Conservation (phyloP, 2,113 vertebrate species). For the Morone chrysops region DNA sequence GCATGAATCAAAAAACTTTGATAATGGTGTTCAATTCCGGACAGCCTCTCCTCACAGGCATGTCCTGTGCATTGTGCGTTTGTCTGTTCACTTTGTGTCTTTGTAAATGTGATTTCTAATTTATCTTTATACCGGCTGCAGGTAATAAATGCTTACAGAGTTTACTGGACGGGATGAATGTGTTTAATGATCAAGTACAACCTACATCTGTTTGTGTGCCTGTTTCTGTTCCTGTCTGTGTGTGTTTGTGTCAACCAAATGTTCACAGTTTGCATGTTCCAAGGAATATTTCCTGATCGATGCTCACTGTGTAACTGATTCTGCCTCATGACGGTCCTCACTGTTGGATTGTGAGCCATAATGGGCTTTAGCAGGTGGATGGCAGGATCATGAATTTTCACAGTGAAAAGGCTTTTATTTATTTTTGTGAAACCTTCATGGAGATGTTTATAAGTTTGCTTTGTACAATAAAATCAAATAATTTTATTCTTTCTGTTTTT, state of each 20-base stretch:
- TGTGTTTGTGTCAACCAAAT: conserved; percentile 30
- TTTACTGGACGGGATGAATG: conserved; percentile 19
- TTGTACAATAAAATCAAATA: not conserved
- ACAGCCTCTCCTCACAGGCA: not conserved
- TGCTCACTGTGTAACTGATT: conserved; percentile 25
- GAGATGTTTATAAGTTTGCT: not conserved
- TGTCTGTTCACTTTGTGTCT: not conserved
- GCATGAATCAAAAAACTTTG: no score
- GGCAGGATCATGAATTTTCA: not conserved
- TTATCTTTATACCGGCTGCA: not conserved
- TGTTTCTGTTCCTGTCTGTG: conserved; percentile 3
- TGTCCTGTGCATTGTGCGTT: not conserved
- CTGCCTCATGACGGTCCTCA: conserved; percentile 3
- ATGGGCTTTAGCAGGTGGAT: conserved; percentile 6
- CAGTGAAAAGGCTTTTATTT: conserved; percentile 9
- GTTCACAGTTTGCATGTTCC: conserved; percentile 29
- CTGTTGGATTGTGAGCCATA: not conserved
- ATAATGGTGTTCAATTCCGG: not conserved
- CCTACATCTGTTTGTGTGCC: conserved; percentile 6
- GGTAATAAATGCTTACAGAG: conserved; percentile 1
- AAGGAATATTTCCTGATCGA: conserved; percentile 43
- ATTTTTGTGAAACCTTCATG: not conserved
- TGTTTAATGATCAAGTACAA: conserved; percentile 25
- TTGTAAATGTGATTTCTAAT: conserved; percentile 37
- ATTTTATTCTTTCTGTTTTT: not conserved